These are phyloP conservation scores for Xiphorhynchus erythropygius DNA, from an alignment of 2,797 vertebrate species.

Conservation along the genomic window DNA sequence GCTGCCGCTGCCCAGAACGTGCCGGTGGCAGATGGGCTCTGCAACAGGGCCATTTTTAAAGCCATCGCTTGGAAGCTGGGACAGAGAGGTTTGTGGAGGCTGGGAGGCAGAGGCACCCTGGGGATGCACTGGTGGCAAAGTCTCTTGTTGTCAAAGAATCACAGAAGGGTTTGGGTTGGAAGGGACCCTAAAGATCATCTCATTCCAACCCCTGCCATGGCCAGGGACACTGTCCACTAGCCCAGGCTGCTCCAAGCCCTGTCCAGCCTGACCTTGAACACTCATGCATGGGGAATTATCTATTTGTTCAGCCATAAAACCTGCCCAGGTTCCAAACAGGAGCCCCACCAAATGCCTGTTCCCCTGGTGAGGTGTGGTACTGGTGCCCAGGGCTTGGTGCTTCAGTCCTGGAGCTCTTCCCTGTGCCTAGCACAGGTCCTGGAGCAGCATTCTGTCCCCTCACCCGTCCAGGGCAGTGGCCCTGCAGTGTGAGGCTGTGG, in stretches of 20 bases:
- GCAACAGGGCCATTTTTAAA: background rate
- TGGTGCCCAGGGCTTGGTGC: fast-evolving
- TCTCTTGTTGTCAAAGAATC: fast-evolving
- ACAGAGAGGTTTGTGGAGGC: background rate
- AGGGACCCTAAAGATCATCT: background rate
- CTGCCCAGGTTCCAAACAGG: background rate
- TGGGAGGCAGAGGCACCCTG: background rate
- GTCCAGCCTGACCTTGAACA: background rate
- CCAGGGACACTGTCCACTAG: fast-evolving
- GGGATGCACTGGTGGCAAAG: background rate
- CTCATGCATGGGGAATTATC: background rate
- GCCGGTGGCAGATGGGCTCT: background rate
- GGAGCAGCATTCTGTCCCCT: background rate
- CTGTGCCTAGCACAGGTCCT: fast-evolving
- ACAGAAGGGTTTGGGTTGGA: background rate
- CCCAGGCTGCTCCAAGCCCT: background rate
- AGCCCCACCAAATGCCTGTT: fast-evolving
- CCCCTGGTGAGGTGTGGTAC: fast-evolving
- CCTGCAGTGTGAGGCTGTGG: fast-evolving
- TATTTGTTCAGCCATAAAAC: fast-evolving
- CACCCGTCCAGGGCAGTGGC: fast-evolving
- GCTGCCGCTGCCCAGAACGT: fast-evolving
- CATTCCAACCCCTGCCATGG: fast-evolving
- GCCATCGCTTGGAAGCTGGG: background rate
- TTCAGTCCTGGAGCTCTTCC: fast-evolving